These are phyloP conservation scores for Incurvaria masculella DNA, from an alignment of 2,888 invertebrate genomes.

Conservation along the genomic window DNA sequence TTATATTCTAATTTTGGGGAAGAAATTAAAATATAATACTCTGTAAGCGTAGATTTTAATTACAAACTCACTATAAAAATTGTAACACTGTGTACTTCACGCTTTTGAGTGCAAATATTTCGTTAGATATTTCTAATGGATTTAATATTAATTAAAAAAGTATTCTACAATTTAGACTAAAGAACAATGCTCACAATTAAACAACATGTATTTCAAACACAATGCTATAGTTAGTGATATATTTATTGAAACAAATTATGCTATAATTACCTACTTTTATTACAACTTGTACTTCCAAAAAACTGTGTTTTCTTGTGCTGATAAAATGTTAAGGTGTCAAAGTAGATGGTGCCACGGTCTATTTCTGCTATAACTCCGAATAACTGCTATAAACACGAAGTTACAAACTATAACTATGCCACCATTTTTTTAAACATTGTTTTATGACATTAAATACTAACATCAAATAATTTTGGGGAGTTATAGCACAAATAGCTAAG, in stretches of 20 bases:
- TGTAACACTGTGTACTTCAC: slow-evolving; percentile 20
- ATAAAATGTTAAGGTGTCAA: background rate
- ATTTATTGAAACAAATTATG: slow-evolving; percentile 35
- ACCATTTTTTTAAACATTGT: too few species aligned
- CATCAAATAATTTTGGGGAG: too few species aligned
- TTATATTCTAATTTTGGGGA: slow-evolving; percentile 49
- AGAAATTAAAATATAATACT: slow-evolving; percentile 44
- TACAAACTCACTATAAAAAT: slow-evolving; percentile 2
- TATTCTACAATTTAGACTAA: slow-evolving; percentile 13
- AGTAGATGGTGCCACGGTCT: too few species aligned
- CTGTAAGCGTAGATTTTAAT: slow-evolving; percentile 16
- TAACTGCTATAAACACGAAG: too few species aligned
- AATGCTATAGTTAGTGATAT: slow-evolving; percentile 51
- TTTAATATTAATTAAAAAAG: slow-evolving; percentile 1
- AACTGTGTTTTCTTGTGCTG: slow-evolving; percentile 31
- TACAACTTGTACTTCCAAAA: slow-evolving; percentile 55
- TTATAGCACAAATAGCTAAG: too few species aligned
- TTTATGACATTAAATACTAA: too few species aligned
- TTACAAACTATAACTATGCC: too few species aligned
- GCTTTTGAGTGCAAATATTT: slow-evolving; percentile 33
- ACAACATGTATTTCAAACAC: slow-evolving; percentile 46
- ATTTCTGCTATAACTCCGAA: too few species aligned
- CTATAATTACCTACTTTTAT: slow-evolving; percentile 52
- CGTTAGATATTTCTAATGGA: slow-evolving; percentile 22
- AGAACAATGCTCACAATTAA: slow-evolving; percentile 40